Evolutionary conservation across 2,888 invertebrate species (phyloP), one percentile per base, ranked within the genome.

Genomic region (Anorthoa munda): DNA sequence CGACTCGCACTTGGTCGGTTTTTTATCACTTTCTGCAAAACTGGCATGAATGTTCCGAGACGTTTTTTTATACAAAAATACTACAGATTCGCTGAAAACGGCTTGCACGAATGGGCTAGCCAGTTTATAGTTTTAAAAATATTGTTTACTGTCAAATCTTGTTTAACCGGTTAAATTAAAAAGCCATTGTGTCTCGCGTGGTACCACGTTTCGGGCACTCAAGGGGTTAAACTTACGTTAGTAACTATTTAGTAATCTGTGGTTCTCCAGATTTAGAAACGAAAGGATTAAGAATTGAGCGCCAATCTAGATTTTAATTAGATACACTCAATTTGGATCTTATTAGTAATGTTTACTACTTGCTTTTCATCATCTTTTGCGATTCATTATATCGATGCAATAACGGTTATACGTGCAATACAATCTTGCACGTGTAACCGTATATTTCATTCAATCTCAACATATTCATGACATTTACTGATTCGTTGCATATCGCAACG

Each of bases 401-500:
- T 31, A 55, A 11, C 15, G 5, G 9, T 15, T n/a, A n/a, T n/a
- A 46, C 21, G 17, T 60, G 7, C 9, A 61, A 51, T n/a, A n/a
- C n/a, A n/a, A n/a, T n/a, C n/a, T n/a, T n/a, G n/a, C n/a, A n/a
- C n/a, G n/a, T n/a, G n/a, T n/a, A n/a, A n/a, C n/a, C n/a, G n/a
- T n/a, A 56, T 61, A 23, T 45, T 45, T 45, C 13, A 61, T 61
- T 56, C n/a, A 79, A 31, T 56, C 21, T 50, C 56, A 23, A 31
- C 72, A 13, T 26, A 53, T 7, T 31, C 2, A 50, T 46, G 48
- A 61, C n/a, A 51, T 61, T 56, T 23, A 79, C 51, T 60, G 48
- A 61, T 56, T 46, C 17, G 11, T n/a, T 72, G 31, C n/a, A 17
- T 48, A 61, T 61, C 31, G 39, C 39, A 39, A 39, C 39, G 7